Evolutionary conservation across 2,113 vertebrate species (phyloP).

Genomic region (Lamprotornis superbus): DNA sequence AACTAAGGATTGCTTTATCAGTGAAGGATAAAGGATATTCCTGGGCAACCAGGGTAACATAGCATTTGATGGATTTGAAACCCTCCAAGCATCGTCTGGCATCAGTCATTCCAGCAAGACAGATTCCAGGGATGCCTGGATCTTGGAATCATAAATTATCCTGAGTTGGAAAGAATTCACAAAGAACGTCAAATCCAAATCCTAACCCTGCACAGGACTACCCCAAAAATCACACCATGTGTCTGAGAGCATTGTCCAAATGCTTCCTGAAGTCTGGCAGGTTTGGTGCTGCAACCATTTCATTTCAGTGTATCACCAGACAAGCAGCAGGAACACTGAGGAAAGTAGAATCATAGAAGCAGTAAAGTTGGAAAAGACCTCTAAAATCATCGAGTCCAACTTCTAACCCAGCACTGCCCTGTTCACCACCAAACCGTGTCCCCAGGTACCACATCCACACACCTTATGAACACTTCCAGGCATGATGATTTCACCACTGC

Average conservation of each 20-base stretch:
- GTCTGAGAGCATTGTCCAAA: background rate
- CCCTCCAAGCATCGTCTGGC: fast-evolving
- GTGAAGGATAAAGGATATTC: background rate
- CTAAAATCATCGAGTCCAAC: fast-evolving
- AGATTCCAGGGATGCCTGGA: background rate
- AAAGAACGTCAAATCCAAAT: background rate
- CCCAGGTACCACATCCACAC: background rate
- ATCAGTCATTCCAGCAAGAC: background rate
- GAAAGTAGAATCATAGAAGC: background rate
- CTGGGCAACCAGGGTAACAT: background rate
- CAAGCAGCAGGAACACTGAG: background rate
- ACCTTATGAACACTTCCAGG: background rate
- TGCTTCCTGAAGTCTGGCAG: background rate
- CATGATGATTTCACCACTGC: background rate
- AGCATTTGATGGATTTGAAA: background rate
- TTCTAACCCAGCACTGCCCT: background rate
- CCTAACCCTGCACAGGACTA: background rate
- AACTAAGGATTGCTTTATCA: background rate
- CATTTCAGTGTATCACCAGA: background rate
- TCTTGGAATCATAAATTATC: background rate
- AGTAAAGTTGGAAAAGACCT: background rate
- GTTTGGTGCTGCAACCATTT: background rate
- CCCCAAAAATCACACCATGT: background rate
- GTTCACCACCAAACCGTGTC: background rate
- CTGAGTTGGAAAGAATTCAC: background rate